Evolutionary conservation across 2,888 invertebrate genomes (phyloP).

Genomic region (Aleiodes alternator): DNA sequence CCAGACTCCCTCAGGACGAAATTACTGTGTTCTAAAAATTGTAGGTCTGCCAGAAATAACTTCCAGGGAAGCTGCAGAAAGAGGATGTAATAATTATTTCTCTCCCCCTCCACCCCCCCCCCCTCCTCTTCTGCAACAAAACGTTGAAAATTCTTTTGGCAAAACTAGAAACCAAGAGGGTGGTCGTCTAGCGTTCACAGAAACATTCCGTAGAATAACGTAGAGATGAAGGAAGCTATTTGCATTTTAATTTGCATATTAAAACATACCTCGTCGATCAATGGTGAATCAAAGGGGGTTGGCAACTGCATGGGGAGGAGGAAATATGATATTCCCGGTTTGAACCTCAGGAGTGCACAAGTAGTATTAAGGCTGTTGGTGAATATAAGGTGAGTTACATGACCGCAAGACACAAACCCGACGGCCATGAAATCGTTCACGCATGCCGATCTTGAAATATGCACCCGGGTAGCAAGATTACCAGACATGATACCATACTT

Average conservation of each 20-base stretch:
- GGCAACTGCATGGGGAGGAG: slow-evolving; percentile 56
- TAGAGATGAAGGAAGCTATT: slow-evolving; percentile 61
- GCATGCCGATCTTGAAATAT: slow-evolving; percentile 75
- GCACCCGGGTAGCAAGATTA: slow-evolving; percentile 71
- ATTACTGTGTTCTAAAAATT: no score
- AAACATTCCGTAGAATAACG: background rate
- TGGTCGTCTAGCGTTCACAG: no score
- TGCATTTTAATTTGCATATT: slow-evolving; percentile 74
- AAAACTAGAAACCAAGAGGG: no score
- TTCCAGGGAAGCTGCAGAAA: no score
- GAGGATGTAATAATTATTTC: no score
- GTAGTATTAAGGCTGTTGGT: slow-evolving; percentile 71
- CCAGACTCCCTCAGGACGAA: no score
- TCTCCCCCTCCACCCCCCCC: no score
- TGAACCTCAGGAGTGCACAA: slow-evolving; percentile 53
- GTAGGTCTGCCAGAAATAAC: no score
- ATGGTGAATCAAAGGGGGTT: slow-evolving; percentile 54
- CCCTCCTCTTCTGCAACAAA: no score
- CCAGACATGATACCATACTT: slow-evolving; percentile 61
- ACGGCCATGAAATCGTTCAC: slow-evolving; percentile 74
- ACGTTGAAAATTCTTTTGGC: no score
- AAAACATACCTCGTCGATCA: slow-evolving; percentile 70
- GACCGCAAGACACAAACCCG: slow-evolving; percentile 73
- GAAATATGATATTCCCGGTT: slow-evolving; percentile 68
- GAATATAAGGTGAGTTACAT: slow-evolving; percentile 69